Percentiles rank a stretch among this genome's conserved stretches.
These are phyloP conservation scores for Pseudomyrmex flavicornis DNA, from an alignment of 1,140 invertebrate species.

Conservation along the genomic window DNA sequence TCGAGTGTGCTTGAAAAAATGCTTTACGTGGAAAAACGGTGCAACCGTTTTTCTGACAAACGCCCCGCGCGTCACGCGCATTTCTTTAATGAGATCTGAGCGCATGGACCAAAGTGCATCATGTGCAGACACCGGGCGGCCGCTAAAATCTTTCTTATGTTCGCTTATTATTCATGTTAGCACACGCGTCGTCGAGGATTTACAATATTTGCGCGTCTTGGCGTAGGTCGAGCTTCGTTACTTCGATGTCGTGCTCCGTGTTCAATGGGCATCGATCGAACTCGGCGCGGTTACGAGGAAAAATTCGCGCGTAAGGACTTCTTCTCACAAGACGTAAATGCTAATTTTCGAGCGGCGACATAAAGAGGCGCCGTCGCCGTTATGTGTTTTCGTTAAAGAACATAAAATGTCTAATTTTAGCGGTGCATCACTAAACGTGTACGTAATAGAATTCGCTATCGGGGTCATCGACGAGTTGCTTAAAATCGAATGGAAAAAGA, in stretches of 20 bases:
- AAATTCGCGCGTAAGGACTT: conserved; percentile 23
- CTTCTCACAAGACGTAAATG: conserved; percentile 18
- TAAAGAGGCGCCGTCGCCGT: neutral
- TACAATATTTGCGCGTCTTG: conserved; percentile 76
- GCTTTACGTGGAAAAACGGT: neutral
- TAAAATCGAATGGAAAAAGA: neutral
- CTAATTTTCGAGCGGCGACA: conserved; percentile 20
- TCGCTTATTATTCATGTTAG: conserved; percentile 82
- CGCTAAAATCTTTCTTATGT: conserved; percentile 82
- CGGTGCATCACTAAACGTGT: neutral
- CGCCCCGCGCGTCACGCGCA: conserved; percentile 9
- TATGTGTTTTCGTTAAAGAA: neutral
- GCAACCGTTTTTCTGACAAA: conserved; percentile 8
- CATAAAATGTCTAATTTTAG: conserved; percentile 17
- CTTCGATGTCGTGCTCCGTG: conserved; percentile 15
- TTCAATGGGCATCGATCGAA: conserved; percentile 2
- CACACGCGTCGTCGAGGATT: conserved; percentile 73
- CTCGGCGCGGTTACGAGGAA: neutral
- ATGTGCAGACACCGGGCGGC: conserved; percentile 54
- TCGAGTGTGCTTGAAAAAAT: neutral
- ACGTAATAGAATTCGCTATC: neutral
- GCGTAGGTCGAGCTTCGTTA: conserved; percentile 52
- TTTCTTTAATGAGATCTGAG: conserved; percentile 44
- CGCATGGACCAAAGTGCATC: conserved; percentile 64
- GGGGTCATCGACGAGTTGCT: neutral